Evolutionary conservation across 1,140 invertebrate genomes (phyloP), one percentile per base, ranked within the genome.

Genomic region (Gryon sp.): DNA sequence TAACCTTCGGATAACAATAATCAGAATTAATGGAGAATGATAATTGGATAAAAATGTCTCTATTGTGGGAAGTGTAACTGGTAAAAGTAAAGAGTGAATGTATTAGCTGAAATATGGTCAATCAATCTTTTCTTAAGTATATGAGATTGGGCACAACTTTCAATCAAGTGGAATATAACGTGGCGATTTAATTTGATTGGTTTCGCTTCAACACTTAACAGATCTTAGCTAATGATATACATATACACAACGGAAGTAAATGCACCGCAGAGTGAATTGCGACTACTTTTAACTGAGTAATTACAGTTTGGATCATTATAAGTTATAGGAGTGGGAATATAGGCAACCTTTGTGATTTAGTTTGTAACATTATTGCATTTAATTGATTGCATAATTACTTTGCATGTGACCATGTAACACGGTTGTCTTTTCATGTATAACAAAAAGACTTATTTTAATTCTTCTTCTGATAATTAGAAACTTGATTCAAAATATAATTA

Each of bases 251-350:
- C 68, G 68, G 68, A 73, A 73, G 68, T 73, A 63, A 48, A 43
- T 50, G 20, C 24, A 11, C n/a, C 32, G 48, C 57, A 53, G 55
- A 62, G 48, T 62, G 40, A 52, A 72, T 55, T 24, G 46, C 46
- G 11, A 22, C 19, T 65, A 34, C 57, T 57, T 57, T 59, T 32
- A 45, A 12, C 19, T 1, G 5, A 34, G 55, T 60, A 78, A 83
- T 82, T 82, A 4, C 7, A 82, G 60, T 45, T 40, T 20, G 8
- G 36, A 18, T 48, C 73, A 52, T 80, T 81, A 55, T n/a, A 70
- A 15, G 24, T 11, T 28, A 24, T 24, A 24, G 3, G 7, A 24
- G 22, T 24, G 22, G 22, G n/a, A n/a, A n/a, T n/a, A n/a, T n/a
- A n/a, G n/a, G n/a, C n/a, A n/a, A n/a, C n/a, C n/a, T n/a, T n/a